Base-by-base conservation (phyloP, 2,797 vertebrate species). In the Megalops cyprinoides region DNA sequence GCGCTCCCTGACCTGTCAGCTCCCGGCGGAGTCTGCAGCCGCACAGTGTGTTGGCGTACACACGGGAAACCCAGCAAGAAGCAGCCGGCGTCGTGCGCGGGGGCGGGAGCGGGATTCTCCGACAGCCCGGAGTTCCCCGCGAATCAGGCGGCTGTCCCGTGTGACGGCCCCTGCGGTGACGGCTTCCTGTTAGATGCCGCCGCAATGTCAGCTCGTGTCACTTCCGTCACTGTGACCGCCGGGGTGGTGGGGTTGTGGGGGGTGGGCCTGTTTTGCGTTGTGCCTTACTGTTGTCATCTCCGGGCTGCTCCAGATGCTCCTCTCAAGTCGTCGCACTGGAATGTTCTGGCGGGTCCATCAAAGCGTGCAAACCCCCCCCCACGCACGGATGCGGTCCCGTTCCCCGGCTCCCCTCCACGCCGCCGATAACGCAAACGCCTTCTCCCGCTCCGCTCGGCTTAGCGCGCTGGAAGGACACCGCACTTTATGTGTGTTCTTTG, bases 401-500 rank as follows among this genome's bases (percentile, higher is more conserved):
- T 15, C 15, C 39, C 34, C 65, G n/a, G 39, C 44, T 39, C 37
- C 37, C n/a, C n/a, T n/a, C 39, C 44, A 65, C 65, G 44, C 37
- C 39, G 37, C 65, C 44, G 65, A 69, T 44, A 39, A 42, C 7
- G 65, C 10, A 69, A 44, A 15, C 34, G 20, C 65, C n/a, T 69
- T 69, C 37, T n/a, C n/a, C 65, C 37, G 62, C 12, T 31, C 62
- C 34, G 12, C 62, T 67, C 65, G 3, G 65, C 65, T 42, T 34
- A 34, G 3, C 37, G 23, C 18, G 3, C 65, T 69, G 65, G 65
- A 69, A 39, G 28, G n/a, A 42, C 6, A 76, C 20, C 82, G 71
- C 74, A 44, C 84, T 88, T 88, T 85, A 84, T 85, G 60, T 85
- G 83, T 91, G 81, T 89, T 82, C 80, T 85, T 87, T 90, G 87